Evolutionary conservation across 2,113 vertebrate species (phyloP), one percentile per base, ranked within the genome.

Genomic region (Copsychus sechellarum): DNA sequence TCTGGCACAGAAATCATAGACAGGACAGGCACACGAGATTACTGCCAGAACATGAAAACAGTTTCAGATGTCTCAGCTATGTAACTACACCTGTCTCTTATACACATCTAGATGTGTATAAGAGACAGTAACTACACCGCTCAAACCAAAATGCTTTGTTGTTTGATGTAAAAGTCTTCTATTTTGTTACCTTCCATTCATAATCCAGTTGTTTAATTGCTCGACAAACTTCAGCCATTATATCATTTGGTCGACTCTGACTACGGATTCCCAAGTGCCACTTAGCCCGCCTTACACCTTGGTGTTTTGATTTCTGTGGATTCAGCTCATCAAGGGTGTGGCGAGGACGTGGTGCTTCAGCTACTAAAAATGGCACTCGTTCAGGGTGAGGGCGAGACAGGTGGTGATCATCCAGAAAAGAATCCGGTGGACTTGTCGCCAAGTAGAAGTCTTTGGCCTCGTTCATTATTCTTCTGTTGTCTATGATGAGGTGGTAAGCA

Each of bases 401-500:
- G 47, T 98, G 95, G 95, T 99, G 99, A 95, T 99, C 99, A 24
- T 99, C 99, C 21, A 99, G 98, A 88, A 99, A 99, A 48, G 98
- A 98, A 98, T 99, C 99, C 0, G 99, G 99, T 2, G 99, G 99
- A 93, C 99, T 99, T 56, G 99, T 99, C 7, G 99, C 99, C 98
- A 99, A 95, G 95, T 99, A 99, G 95, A 99, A 99, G 93, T 99
- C 99, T 98, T 99, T 99, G 87, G 99, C 99, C 96, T 99, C 99
- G 0, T 98, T 99, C 99, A 99, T 99, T 98, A 99, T 99, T 96
- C 99, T 99, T 24, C 99, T 99, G 77, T 99, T 99, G 98, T 99
- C 99, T 93, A 99, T 99, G 94, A 99, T 99, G 79, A 99, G 99
- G 91, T 99, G 99, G 96, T 99, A 99, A 85, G 99, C 99, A 25